Conservation (phyloP, 2,797 vertebrate species). For the Catostomus latipinnis region DNA sequence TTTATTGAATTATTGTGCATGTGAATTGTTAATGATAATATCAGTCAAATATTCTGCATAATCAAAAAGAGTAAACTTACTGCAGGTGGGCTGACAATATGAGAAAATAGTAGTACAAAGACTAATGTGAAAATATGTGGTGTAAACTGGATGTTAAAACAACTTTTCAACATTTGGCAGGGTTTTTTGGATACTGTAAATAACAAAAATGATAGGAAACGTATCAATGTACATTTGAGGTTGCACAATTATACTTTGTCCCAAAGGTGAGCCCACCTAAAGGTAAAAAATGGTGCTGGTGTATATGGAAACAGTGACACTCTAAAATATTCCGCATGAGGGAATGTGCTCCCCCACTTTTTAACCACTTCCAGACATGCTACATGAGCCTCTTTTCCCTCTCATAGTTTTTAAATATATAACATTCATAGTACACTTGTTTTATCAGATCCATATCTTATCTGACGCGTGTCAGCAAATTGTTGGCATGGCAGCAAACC, state of each 20-base stretch:
- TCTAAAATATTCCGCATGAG: conserved; percentile 73
- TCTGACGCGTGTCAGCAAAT: conserved; percentile 57
- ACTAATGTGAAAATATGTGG: neutral
- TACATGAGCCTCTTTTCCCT: conserved; percentile 37
- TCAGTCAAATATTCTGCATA: neutral
- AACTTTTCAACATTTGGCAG: too few relatives aligned
- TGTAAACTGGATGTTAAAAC: neutral
- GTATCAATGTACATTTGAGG: conserved; percentile 3
- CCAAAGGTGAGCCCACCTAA: neutral
- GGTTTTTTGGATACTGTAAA: too few relatives aligned
- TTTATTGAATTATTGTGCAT: neutral
- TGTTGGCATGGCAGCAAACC: conserved; percentile 46
- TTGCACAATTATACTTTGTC: neutral
- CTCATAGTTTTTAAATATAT: conserved; percentile 35
- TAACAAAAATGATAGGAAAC: neutral
- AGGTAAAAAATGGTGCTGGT: conserved; percentile 53
- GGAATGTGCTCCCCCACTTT: conserved; percentile 69
- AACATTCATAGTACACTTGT: conserved; percentile 44
- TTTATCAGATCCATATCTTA: conserved; percentile 44
- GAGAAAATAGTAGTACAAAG: too few relatives aligned
- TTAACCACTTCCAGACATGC: conserved; percentile 79
- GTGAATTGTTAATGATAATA: neutral
- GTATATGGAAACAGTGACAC: conserved; percentile 77
- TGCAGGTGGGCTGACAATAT: neutral
- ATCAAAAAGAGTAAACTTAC: neutral